Evolutionary conservation across 37 sponge, comb jelly and placozoan species (phyloP).

Genomic region (Theonella swinhoei): DNA sequence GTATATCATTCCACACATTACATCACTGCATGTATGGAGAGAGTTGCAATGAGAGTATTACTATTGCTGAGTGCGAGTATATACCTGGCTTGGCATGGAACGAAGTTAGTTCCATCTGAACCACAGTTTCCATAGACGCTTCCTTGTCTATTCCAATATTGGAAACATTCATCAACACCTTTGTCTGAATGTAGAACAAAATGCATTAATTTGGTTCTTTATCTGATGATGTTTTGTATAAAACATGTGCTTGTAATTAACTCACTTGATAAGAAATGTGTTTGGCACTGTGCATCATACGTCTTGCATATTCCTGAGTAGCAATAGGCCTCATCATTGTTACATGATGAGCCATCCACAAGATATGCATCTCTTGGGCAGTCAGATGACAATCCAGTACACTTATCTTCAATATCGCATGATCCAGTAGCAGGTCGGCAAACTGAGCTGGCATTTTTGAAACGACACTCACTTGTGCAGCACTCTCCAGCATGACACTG

Average conservation of each 20-base stretch:
- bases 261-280: background rate
- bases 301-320: constrained; percentile 34
- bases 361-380: constrained; percentile 35
- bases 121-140: constrained; percentile 58
- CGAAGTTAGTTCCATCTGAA: background rate
- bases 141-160: constrained; percentile 19
- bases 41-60: background rate
- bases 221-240: no score
- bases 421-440: background rate
- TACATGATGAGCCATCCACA: constrained; percentile 36
- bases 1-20: background rate
- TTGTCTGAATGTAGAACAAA: constrained; percentile 1
- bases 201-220: background rate
- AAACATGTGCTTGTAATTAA: background rate
- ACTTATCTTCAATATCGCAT: constrained; percentile 60
- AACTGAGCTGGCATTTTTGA: constrained; percentile 9
- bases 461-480: constrained; percentile 46
- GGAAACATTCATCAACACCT: constrained; percentile 22
- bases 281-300: constrained; percentile 23
- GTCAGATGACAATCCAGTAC: constrained; percentile 40
- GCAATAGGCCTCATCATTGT: constrained; percentile 45
- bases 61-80: background rate
- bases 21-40: background rate
- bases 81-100: constrained; percentile 32
- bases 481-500: constrained; percentile 57